These are phyloP conservation scores for Semotilus atromaculatus DNA, from an alignment of 2,797 vertebrate genomes.

Conservation along the genomic window DNA sequence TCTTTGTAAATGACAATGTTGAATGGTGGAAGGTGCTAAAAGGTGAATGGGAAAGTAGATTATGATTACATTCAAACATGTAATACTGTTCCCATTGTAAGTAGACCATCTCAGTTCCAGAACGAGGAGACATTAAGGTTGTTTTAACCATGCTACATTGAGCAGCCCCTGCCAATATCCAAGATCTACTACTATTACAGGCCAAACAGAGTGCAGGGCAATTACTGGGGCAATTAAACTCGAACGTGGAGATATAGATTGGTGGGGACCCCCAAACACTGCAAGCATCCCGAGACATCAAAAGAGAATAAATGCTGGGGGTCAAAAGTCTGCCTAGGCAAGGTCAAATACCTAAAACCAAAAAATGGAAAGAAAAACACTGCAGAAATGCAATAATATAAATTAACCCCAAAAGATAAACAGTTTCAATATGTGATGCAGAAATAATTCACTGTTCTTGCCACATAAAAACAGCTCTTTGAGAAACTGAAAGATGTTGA, in stretches of 20 bases:
- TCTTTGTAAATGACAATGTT: slow-evolving; percentile 7
- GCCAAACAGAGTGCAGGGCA: slow-evolving; percentile 44
- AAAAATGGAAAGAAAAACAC: not conserved
- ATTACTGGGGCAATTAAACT: slow-evolving; percentile 62
- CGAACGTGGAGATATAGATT: slow-evolving; percentile 41
- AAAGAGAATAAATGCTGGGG: slow-evolving; percentile 21
- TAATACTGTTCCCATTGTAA: slow-evolving; percentile 13
- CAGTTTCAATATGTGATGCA: not conserved
- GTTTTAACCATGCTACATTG: slow-evolving; percentile 31
- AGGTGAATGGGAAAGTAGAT: slow-evolving; percentile 23
- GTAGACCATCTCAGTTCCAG: slow-evolving; percentile 7
- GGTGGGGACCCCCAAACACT: slow-evolving; percentile 43
- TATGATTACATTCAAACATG: slow-evolving; percentile 9
- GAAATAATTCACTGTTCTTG: not conserved
- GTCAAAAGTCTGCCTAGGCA: not conserved
- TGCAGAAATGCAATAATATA: slow-evolving; percentile 1
- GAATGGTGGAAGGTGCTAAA: slow-evolving; percentile 33
- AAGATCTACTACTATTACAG: slow-evolving; percentile 37
- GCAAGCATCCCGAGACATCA: slow-evolving; percentile 11
- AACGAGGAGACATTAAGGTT: not conserved
- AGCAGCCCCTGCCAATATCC: slow-evolving; percentile 42
- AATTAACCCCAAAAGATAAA: not conserved
- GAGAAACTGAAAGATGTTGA: not conserved
- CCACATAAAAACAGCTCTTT: not conserved
- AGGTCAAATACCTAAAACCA: not conserved